A percentile compares a stretch with the other conserved stretches of the same genome.
phyloP scores from a whole-genome alignment of 2,797 vertebrate species.

The Tokudaia tokunoshimensis region DNA sequence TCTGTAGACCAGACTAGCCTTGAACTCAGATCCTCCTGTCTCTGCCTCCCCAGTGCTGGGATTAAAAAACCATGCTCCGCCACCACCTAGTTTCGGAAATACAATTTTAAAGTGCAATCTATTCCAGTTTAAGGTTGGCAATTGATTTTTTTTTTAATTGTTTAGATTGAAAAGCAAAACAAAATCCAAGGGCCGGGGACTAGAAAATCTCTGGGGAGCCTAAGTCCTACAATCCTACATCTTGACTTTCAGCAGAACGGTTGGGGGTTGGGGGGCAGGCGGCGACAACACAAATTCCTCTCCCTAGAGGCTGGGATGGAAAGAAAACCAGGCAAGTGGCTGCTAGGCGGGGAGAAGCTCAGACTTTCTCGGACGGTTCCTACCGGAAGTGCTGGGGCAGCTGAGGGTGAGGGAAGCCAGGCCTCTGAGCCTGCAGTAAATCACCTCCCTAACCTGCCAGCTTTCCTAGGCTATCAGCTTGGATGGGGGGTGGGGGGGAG shows the following conservation, averaged over 20 bases:
- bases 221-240: slow-evolving; percentile 29
- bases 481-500: not conserved
- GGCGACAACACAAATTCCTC: not conserved
- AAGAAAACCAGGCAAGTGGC: not conserved
- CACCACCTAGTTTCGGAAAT: not conserved
- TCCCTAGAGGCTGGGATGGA: not conserved
- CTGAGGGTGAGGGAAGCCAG: not conserved
- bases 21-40: not conserved
- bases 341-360: not conserved
- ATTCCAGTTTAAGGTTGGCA: slow-evolving; percentile 43
- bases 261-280: slow-evolving; percentile 4
- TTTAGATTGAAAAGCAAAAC: slow-evolving; percentile 61
- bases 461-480: not conserved
- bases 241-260: not conserved
- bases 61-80: not conserved
- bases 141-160: not conserved
- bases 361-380: not conserved
- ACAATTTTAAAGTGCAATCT: slow-evolving; percentile 30
- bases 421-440: not conserved
- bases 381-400: not conserved
- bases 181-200: not conserved
- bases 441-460: not conserved
- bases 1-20: not conserved
- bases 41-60: not conserved
- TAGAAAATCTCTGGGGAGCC: slow-evolving; percentile 2